Conservation (phyloP, 2,113 vertebrate genomes). For the Misgurnus mizolepis region DNA sequence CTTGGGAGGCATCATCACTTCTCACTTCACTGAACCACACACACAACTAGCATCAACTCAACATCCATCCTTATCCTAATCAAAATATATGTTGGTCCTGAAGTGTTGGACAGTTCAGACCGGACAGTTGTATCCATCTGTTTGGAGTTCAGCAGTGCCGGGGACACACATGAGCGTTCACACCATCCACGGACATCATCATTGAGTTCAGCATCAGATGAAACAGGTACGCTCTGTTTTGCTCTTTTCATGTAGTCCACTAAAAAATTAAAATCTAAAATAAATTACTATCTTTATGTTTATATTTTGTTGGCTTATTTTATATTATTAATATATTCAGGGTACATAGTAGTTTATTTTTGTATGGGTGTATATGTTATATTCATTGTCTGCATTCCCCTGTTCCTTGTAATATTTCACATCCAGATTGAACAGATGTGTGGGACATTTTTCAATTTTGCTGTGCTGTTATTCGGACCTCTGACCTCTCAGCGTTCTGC, state of each 20-base stretch:
- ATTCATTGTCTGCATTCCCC: not conserved
- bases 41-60: slow-evolving; percentile 13
- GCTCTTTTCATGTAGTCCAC: not conserved
- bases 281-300: not conserved
- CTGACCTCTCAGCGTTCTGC: not conserved
- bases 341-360: not conserved
- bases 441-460: slow-evolving; percentile 2
- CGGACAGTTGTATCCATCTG: not conserved
- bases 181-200: not conserved
- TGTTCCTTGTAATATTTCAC: not conserved
- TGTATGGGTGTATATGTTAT: not conserved
- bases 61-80: not conserved
- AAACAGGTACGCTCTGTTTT: not conserved
- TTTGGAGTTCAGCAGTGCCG: not conserved
- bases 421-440: not conserved
- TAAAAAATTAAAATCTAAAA: too few relatives aligned
- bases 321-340: not conserved
- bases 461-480: slow-evolving; percentile 6
- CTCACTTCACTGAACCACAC: slow-evolving; percentile 8
- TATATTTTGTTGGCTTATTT: not conserved
- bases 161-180: not conserved
- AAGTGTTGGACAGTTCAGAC: slow-evolving; percentile 1
- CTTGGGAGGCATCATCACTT: slow-evolving; percentile 11
- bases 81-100: not conserved
- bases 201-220: not conserved